phyloP scores from a whole-genome alignment of 2,797 vertebrate genomes.

The Arctocebus calabarensis region DNA sequence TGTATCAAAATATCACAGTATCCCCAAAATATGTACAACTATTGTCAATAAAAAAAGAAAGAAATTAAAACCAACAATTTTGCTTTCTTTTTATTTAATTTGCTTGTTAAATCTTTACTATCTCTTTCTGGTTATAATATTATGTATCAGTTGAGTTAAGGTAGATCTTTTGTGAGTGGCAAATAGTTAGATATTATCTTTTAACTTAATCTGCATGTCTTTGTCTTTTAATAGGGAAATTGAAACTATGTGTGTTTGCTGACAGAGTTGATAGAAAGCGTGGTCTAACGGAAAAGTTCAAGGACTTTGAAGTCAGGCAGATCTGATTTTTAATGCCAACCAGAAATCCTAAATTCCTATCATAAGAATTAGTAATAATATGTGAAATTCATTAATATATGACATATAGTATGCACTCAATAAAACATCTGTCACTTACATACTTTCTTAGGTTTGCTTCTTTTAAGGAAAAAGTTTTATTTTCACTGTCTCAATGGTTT shows the following conservation, averaged over 20 bases:
- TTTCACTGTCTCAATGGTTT: conserved; percentile 30
- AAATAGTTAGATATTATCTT: neutral
- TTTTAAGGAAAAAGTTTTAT: conserved; percentile 16
- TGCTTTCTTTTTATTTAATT: neutral
- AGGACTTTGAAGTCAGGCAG: neutral
- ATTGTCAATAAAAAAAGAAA: neutral
- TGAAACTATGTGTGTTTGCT: conserved; percentile 6
- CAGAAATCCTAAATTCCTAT: neutral
- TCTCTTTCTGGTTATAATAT: neutral
- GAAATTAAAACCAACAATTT: neutral
- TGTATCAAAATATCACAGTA: neutral
- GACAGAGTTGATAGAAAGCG: neutral
- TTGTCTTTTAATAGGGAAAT: neutral
- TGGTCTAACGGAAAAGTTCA: neutral
- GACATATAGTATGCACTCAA: neutral
- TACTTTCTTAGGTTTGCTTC: neutral
- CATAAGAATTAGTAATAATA: neutral
- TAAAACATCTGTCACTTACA: neutral
- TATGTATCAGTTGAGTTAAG: neutral
- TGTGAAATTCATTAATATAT: neutral
- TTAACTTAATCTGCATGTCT: neutral
- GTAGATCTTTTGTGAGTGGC: neutral
- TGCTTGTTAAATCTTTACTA: neutral
- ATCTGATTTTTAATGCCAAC: neutral
- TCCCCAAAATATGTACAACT: neutral